These are phyloP conservation scores for Orbicella faveolata DNA, from an alignment of 64 coral and sea anemone genomes.

Conservation along the genomic window DNA sequence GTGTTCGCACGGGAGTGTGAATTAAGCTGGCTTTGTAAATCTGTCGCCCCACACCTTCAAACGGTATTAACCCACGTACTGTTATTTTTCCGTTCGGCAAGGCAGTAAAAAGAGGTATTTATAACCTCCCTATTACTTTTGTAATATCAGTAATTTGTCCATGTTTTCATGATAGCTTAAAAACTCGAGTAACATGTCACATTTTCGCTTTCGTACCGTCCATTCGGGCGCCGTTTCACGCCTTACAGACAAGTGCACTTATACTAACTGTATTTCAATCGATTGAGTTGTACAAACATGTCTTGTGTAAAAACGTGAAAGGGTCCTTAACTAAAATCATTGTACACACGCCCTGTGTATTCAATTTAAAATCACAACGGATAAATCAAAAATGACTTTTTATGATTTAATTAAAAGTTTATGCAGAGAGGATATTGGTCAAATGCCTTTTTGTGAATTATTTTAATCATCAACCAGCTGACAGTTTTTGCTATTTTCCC, in stretches of 20 bases:
- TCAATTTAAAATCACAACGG: not conserved
- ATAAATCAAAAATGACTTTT: not conserved
- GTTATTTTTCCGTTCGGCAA: not conserved
- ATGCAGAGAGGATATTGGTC: not conserved
- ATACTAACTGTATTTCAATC: not conserved
- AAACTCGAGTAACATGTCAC: no score
- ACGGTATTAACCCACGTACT: not conserved
- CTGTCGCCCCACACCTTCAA: not conserved
- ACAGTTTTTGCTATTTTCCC: not conserved
- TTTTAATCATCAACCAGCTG: conserved; percentile 17
- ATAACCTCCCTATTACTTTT: not conserved
- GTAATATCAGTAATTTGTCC: no score
- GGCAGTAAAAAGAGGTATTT: conserved; percentile 6
- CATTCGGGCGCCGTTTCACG: not conserved
- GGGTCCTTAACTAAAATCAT: not conserved
- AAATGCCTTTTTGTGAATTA: conserved; percentile 2
- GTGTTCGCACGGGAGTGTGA: not conserved
- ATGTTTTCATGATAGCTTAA: no score
- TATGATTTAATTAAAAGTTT: conserved; percentile 12
- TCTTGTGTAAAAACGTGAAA: not conserved
- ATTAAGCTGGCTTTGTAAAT: not conserved
- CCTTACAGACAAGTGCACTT: not conserved
- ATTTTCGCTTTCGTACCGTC: not conserved
- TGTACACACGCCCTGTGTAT: not conserved
- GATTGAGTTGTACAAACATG: conserved; percentile 11